phyloP scores from a whole-genome alignment of 2,113 vertebrate species.

The Cervus canadensis region DNA sequence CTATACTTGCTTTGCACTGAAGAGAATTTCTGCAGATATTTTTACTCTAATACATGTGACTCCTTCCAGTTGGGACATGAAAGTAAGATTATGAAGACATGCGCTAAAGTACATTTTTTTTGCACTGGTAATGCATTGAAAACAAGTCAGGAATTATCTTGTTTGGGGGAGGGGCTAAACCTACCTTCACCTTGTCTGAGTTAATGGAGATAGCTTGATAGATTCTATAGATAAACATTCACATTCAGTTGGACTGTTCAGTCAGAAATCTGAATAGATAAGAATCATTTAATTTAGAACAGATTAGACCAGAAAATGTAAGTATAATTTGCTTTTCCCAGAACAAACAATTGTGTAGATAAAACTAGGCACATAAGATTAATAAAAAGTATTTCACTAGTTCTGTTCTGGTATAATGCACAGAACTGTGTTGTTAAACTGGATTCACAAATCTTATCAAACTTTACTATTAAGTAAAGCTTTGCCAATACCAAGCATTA shows the following conservation, averaged over 20 bases:
- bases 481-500: neutral
- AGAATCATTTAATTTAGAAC: neutral
- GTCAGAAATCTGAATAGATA: neutral
- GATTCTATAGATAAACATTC: neutral
- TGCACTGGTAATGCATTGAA: neutral
- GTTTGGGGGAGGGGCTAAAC: neutral
- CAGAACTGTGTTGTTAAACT: neutral
- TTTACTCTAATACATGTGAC: neutral
- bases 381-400: neutral
- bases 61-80: neutral
- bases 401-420: neutral
- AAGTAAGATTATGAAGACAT: neutral
- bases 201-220: neutral
- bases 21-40: neutral
- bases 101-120: neutral
- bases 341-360: neutral
- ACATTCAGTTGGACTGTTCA: neutral
- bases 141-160: neutral
- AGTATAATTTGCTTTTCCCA: neutral
- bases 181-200: neutral
- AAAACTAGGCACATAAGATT: neutral
- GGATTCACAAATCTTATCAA: neutral
- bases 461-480: neutral
- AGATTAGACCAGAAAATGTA: neutral
- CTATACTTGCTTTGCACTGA: constrained; percentile 19